phyloP scores from a whole-genome alignment of 2,888 invertebrate genomes.

The Cotesia congregata region DNA sequence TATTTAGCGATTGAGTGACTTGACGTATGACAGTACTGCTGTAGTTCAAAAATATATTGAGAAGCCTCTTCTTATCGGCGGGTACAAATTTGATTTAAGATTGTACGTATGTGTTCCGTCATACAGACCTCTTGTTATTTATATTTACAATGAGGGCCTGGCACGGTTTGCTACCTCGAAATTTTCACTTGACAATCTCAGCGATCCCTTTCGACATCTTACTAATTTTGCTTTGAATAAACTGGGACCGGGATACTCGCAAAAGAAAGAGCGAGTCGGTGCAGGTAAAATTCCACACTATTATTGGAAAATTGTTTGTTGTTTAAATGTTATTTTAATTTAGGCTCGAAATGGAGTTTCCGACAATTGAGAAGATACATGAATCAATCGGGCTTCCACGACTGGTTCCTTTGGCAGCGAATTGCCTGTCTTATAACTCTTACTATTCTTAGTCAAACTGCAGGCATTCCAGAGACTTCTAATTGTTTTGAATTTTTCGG shows the following conservation, averaged over 20 bases:
- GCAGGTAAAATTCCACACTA: slow-evolving; percentile 73
- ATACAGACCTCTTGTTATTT: slow-evolving; percentile 87
- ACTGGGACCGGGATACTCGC: slow-evolving; percentile 84
- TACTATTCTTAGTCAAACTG: slow-evolving; percentile 82
- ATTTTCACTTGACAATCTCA: slow-evolving; percentile 85
- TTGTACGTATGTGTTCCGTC: slow-evolving; percentile 92
- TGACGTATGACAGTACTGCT: slow-evolving; percentile 83
- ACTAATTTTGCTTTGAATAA: slow-evolving; percentile 95
- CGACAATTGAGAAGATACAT: slow-evolving; percentile 84
- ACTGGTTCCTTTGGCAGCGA: slow-evolving; percentile 86
- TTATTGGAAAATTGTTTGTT: neutral
- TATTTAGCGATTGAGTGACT: slow-evolving; percentile 79
- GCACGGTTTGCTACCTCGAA: slow-evolving; percentile 87
- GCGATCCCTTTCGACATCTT: slow-evolving; percentile 87
- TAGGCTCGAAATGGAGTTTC: slow-evolving; percentile 89
- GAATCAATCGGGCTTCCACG: slow-evolving; percentile 78
- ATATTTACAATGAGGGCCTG: slow-evolving; percentile 90
- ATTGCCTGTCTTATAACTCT: slow-evolving; percentile 82
- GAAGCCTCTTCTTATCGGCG: slow-evolving; percentile 84
- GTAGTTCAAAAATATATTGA: slow-evolving; percentile 87
- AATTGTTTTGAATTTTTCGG: slow-evolving; percentile 93
- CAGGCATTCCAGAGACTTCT: slow-evolving; percentile 78
- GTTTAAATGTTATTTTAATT: neutral
- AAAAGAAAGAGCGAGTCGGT: slow-evolving; percentile 87
- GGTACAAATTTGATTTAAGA: slow-evolving; percentile 93